These are phyloP conservation scores for Ornithoptera alexandrae DNA, from an alignment of 2,888 invertebrate genomes.

Conservation along the genomic window DNA sequence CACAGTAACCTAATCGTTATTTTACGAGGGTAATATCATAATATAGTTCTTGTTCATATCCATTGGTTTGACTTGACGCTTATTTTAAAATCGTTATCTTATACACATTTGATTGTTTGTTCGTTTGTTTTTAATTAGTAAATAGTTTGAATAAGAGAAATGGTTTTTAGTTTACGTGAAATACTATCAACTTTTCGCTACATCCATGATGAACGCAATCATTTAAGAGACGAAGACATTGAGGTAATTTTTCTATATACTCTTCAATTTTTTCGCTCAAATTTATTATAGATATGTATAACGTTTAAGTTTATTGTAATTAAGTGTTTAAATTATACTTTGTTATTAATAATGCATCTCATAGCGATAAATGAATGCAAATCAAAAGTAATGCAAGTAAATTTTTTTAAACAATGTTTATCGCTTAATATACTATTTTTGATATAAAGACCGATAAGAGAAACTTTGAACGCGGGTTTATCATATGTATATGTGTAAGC, in stretches of 20 bases:
- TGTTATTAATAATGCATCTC: no score
- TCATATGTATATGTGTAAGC: no score
- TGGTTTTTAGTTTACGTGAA: conserved; percentile 70
- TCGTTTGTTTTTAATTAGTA: conserved; percentile 32
- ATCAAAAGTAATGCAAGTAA: not conserved
- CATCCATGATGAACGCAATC: conserved; percentile 61
- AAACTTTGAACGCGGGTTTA: no score
- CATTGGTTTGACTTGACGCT: conserved; percentile 3
- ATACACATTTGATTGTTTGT: not conserved
- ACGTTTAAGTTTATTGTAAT: not conserved
- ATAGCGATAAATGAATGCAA: no score
- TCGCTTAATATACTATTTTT: not conserved
- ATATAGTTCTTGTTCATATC: not conserved
- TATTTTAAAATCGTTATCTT: not conserved
- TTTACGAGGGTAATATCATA: conserved; percentile 17
- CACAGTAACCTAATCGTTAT: not conserved
- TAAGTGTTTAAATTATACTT: not conserved
- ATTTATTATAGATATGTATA: no score
- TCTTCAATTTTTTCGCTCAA: not conserved
- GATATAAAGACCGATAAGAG: not conserved
- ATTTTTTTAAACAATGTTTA: not conserved
- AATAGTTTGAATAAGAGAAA: conserved; percentile 44
- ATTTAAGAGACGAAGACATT: conserved; percentile 42
- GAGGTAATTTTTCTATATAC: conserved; percentile 43
- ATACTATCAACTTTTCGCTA: conserved; percentile 64